phyloP scores from a whole-genome alignment of 2,113 vertebrate species.

The Sula dactylatra region DNA sequence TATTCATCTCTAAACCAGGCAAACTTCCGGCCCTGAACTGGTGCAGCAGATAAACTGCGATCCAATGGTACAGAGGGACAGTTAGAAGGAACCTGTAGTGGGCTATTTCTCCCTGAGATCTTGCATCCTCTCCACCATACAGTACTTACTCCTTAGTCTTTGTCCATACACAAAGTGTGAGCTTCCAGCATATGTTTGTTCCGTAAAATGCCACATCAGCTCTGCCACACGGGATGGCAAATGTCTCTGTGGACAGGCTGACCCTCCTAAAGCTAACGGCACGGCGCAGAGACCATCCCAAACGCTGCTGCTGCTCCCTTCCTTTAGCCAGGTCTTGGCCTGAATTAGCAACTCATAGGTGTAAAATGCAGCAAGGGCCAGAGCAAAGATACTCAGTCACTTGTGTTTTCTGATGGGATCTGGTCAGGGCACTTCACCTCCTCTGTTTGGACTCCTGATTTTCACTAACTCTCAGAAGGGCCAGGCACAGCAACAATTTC shows the following conservation, averaged over 20 bases:
- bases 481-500: neutral
- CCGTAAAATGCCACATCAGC: neutral
- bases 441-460: neutral
- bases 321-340: neutral
- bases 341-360: neutral
- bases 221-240: neutral
- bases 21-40: neutral
- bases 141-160: neutral
- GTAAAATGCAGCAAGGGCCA: neutral
- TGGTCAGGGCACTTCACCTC: neutral
- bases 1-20: neutral
- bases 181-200: neutral
- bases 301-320: neutral
- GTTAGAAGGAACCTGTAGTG: neutral
- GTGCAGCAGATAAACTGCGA: neutral
- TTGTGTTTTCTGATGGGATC: neutral
- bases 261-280: neutral
- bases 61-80: neutral
- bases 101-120: neutral
- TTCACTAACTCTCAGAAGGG: neutral
- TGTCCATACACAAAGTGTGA: neutral
- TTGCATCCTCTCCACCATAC: neutral
- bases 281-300: neutral
- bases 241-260: neutral
- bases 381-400: neutral